A percentile compares a stretch with the other conserved stretches of the same genome.
These are phyloP conservation scores for Papilio glaucus DNA, from an alignment of 1,140 invertebrate species.

Conservation along the genomic window DNA sequence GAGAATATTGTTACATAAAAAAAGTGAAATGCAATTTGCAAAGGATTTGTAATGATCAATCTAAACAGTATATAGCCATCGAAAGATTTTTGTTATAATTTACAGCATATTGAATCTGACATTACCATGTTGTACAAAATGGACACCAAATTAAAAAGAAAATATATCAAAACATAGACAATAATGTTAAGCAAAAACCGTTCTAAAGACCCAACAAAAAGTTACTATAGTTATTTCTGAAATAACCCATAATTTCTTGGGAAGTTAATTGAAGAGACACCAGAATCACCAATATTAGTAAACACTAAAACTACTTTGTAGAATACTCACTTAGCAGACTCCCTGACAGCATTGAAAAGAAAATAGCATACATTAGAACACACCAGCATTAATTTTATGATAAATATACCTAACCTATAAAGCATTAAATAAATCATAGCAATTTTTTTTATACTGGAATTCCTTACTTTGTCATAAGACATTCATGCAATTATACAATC, in stretches of 20 bases:
- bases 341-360: constrained; percentile 76
- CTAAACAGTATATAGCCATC: too few species aligned
- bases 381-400: too few species aligned
- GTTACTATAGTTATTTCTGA: neutral
- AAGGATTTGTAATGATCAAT: too few species aligned
- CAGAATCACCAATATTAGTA: constrained; percentile 49
- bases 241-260: constrained; percentile 6
- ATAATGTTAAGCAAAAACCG: neutral
- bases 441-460: too few species aligned
- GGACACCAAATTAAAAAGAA: neutral
- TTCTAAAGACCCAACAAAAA: neutral
- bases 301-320: constrained; percentile 39
- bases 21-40: too few species aligned
- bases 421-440: too few species aligned
- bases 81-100: too few species aligned
- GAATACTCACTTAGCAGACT: constrained; percentile 79
- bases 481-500: too few species aligned
- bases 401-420: too few species aligned
- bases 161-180: constrained; percentile 5
- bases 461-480: too few species aligned
- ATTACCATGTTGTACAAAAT: neutral
- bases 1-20: too few species aligned
- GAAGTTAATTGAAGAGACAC: constrained; percentile 26
- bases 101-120: neutral
- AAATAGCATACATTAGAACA: constrained; percentile 48